Evolutionary conservation across 1,140 invertebrate genomes (phyloP), one percentile per base, ranked within the genome.

Genomic region (Drosophila takahashii): DNA sequence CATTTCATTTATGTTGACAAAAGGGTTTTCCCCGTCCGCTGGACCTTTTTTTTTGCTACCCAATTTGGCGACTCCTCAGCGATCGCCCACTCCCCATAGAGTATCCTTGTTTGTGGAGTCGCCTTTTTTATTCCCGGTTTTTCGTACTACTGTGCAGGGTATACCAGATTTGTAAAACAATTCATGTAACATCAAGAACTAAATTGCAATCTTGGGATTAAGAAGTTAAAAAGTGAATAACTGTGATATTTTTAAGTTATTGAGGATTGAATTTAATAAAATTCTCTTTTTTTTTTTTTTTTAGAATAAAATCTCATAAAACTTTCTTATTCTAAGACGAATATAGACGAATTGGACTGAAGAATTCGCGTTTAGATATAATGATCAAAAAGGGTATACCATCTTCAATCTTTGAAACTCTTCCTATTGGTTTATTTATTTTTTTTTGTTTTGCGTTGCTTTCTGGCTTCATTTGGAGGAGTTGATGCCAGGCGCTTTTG

Each of bases 1-100:
- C 79, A 79, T 80, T 87, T 87, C 84, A 87, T 87, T 87, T 89
- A 71, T 87, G 84, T 87, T 87, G 84, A 87, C 84, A 87, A 87
- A 89, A 89, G 79, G 69, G 76, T 60, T 87, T 76, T 77, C 62
- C 50, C 41, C 64, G 4, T 32, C 57, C 41, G 37, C 15, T 41
- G 36, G 26, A 62, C 27, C 44, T 61, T 44, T 83, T 80, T 87
- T 69, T 69, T 61, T 69, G 64, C 42, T 70, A 72, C 78, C 81
- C 81, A 85, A 81, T 85, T 86, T 85, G 74, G 69, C 45, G 64
- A 61, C 56, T 65, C 69, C 48, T 56, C 53, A 18, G 41, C 59
- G 36, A 67, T 54, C 48, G 15, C 15, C 39, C 36, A 45, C 41
- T 53, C 10, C 58, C 26, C 39, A 11, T n/a, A 44, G 48, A 47